These are phyloP conservation scores for Paraescarpia echinospica DNA, from an alignment of 1,140 invertebrate genomes.

Conservation along the genomic window DNA sequence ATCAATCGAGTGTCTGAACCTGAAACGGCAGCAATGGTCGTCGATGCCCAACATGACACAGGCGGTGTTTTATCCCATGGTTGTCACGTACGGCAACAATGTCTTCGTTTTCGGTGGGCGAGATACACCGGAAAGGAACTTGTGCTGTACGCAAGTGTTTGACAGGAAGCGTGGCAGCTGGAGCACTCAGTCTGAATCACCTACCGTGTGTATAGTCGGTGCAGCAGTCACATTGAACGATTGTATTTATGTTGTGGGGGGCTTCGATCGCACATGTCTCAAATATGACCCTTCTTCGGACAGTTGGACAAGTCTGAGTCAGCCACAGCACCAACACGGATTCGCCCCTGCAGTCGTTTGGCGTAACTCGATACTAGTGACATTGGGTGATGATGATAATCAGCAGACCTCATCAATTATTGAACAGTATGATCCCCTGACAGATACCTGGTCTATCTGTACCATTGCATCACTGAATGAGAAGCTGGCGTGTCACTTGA, in stretches of 20 bases:
- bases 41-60: background rate
- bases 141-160: background rate
- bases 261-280: background rate
- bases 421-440: background rate
- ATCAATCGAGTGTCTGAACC: constrained; percentile 2
- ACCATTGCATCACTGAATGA: background rate
- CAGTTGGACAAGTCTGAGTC: background rate
- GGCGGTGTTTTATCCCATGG: background rate
- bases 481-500: background rate
- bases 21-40: background rate
- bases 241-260: background rate
- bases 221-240: constrained; percentile 8
- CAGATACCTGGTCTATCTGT: background rate
- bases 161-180: background rate
- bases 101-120: constrained; percentile 2
- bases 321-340: background rate
- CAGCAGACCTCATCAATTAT: background rate
- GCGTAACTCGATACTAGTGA: background rate
- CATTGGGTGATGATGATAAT: background rate
- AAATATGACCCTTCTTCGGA: background rate
- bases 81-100: background rate
- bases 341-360: constrained; percentile 14
- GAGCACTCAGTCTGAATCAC: background rate
- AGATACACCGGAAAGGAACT: background rate
- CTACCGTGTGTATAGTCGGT: background rate